Conservation (phyloP, 2,797 vertebrate genomes). For the Delichon dasypus region DNA sequence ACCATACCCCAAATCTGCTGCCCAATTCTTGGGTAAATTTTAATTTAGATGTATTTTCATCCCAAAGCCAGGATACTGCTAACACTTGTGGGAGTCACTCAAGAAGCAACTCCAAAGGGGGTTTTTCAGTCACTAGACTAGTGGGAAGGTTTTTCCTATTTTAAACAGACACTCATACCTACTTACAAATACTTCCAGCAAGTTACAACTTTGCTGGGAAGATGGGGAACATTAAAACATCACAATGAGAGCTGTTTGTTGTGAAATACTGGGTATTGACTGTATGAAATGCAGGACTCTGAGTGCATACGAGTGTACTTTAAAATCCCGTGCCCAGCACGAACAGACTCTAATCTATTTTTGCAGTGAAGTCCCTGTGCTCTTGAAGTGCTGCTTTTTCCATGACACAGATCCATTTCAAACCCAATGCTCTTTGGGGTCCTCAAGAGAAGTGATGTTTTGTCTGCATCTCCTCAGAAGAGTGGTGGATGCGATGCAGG, state of each 20-base stretch:
- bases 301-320: not conserved
- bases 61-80: not conserved
- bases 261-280: not conserved
- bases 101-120: not conserved
- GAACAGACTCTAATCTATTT: not conserved
- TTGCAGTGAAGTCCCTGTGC: not conserved
- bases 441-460: not conserved
- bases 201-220: not conserved
- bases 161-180: not conserved
- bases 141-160: not conserved
- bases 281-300: not conserved
- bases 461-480: not conserved
- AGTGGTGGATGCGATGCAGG: not conserved
- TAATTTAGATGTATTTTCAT: not conserved
- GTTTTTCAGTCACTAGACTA: not conserved
- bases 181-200: not conserved
- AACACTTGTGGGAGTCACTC: not conserved
- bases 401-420: not conserved
- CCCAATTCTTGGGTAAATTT: not conserved
- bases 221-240: not conserved
- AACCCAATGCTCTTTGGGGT: not conserved
- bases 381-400: not conserved
- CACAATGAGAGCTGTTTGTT: not conserved
- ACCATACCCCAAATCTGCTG: not conserved
- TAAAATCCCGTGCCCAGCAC: not conserved